Conservation (phyloP, 1,140 invertebrate genomes). For the Magallana ariakensis region DNA sequence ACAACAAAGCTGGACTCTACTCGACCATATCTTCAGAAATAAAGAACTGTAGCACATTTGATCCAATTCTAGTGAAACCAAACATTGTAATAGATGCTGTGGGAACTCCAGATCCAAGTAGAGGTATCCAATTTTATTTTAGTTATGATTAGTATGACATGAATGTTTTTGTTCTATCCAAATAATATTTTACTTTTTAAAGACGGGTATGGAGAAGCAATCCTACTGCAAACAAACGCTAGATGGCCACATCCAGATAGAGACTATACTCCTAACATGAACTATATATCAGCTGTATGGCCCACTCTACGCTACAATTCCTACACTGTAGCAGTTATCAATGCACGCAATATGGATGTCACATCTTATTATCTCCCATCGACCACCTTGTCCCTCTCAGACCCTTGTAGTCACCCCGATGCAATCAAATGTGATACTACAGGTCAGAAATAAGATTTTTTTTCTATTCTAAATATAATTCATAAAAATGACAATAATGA, state of each 20-base stretch:
- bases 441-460: too few relatives aligned
- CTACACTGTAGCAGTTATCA: slow-evolving; percentile 58
- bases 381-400: slow-evolving; percentile 16
- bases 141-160: too few relatives aligned
- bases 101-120: slow-evolving; percentile 6
- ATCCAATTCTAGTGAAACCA: slow-evolving; percentile 54
- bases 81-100: slow-evolving; percentile 58
- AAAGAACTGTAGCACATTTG: slow-evolving; percentile 55
- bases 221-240: slow-evolving; percentile 51
- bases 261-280: slow-evolving; percentile 62
- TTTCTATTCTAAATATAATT: too few relatives aligned
- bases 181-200: too few relatives aligned
- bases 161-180: too few relatives aligned
- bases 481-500: too few relatives aligned
- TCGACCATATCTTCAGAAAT: slow-evolving; percentile 50
- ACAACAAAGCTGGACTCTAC: slow-evolving; percentile 52
- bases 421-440: slow-evolving; percentile 53
- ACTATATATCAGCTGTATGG: slow-evolving; percentile 67
- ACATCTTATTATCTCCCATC: slow-evolving; percentile 46
- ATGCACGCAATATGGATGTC: slow-evolving; percentile 34
- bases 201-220: slow-evolving; percentile 46
- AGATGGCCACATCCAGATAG: slow-evolving; percentile 48
- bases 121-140: too few relatives aligned
- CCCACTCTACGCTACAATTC: slow-evolving; percentile 57
- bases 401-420: slow-evolving; percentile 57